Conservation (phyloP, 2,888 invertebrate genomes). For the Drosophila monieri region DNA sequence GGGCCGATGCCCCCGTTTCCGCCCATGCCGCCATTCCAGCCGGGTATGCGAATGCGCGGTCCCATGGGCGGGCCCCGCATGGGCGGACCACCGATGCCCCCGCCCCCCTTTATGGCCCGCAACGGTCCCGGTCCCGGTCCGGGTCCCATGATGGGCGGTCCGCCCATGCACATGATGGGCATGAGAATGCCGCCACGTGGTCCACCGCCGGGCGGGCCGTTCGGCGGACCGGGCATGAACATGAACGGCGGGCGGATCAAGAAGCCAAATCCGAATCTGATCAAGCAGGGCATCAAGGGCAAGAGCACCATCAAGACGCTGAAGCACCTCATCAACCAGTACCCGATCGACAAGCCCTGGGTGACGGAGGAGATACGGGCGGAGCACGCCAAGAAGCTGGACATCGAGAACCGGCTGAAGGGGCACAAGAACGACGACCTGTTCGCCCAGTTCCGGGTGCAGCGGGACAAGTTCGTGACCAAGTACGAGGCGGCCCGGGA, state of each 20-base stretch:
- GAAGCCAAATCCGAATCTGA: conserved; percentile 76
- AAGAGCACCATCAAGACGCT: conserved; percentile 82
- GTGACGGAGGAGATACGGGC: conserved; percentile 85
- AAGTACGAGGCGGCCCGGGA: conserved; percentile 86
- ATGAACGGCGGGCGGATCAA: conserved; percentile 73
- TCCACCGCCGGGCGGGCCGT: conserved; percentile 58
- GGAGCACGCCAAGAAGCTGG: conserved; percentile 85
- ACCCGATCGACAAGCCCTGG: conserved; percentile 86
- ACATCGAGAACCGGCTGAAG: conserved; percentile 84
- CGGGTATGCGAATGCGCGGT: conserved; percentile 69
- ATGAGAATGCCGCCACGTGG: conserved; percentile 66
- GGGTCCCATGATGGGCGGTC: conserved; percentile 65
- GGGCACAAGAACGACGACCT: conserved; percentile 85
- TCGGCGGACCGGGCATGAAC: conserved; percentile 43
- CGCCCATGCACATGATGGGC: conserved; percentile 63
- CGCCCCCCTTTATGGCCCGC: conserved; percentile 75
- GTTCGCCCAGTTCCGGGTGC: conserved; percentile 86
- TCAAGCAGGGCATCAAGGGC: conserved; percentile 71
- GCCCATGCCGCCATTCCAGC: conserved; percentile 67
- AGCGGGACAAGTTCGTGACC: conserved; percentile 86
- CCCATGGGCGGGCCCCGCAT: conserved; percentile 54
- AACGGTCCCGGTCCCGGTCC: conserved; percentile 71
- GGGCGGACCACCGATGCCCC: conserved; percentile 66
- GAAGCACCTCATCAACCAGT: conserved; percentile 83
- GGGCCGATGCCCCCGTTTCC: conserved; percentile 69